phyloP scores from a whole-genome alignment of 2,113 vertebrate species.

The Capricornis sumatraensis region DNA sequence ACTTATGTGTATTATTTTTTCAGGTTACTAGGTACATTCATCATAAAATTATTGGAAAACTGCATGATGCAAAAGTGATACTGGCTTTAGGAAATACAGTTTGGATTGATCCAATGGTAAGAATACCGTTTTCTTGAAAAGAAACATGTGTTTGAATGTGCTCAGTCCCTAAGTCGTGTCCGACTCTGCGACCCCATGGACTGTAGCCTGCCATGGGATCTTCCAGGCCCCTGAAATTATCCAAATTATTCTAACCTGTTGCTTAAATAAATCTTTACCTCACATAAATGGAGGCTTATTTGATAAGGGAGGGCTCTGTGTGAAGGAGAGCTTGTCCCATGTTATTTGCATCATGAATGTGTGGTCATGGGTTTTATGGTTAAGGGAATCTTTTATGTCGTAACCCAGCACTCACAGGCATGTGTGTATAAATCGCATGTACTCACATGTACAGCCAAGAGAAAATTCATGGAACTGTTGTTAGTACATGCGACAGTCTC shows the following conservation, averaged over 20 bases:
- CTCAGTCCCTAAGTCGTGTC: not conserved
- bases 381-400: not conserved
- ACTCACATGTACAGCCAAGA: fast-evolving
- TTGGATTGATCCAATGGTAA: slow-evolving; percentile 94
- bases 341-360: not conserved
- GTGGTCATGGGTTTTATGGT: not conserved
- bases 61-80: slow-evolving; percentile 87
- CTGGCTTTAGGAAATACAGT: slow-evolving; percentile 86
- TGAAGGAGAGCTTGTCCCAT: not conserved
- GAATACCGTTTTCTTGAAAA: slow-evolving; percentile 39
- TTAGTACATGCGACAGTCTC: not conserved
- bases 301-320: not conserved
- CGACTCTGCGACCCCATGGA: not conserved
- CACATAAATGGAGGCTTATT: not conserved
- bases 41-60: slow-evolving; percentile 86
- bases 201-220: not conserved
- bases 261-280: not conserved
- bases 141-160: not conserved
- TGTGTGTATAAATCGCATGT: not conserved
- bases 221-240: not conserved
- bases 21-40: slow-evolving; percentile 88
- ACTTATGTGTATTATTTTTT: not conserved
- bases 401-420: not conserved
- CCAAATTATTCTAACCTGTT: not conserved
- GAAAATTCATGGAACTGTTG: not conserved